Evolutionary conservation across 2,888 invertebrate genomes (phyloP).

Genomic region (Volucella zonaria): DNA sequence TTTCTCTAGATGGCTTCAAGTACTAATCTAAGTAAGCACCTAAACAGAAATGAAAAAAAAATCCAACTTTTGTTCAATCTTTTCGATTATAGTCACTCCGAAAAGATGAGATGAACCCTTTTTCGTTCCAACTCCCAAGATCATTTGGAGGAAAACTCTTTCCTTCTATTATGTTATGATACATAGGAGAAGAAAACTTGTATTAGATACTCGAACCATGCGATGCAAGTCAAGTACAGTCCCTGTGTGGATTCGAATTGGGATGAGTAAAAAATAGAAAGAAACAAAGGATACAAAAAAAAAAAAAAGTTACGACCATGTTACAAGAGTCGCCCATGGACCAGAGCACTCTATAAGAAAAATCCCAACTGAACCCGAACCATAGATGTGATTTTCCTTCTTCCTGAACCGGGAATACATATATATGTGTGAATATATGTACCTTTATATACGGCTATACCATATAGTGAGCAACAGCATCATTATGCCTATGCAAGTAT

Average conservation of each 20-base stretch:
- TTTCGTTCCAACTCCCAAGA: conserved; percentile 35
- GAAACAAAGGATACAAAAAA: conserved; percentile 32
- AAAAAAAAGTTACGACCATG: conserved; percentile 63
- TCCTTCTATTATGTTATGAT: conserved; percentile 30
- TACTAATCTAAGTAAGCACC: conserved; percentile 25
- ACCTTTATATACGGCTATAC: neutral
- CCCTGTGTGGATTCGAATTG: conserved; percentile 51
- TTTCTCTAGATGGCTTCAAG: conserved; percentile 53
- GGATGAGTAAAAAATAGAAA: conserved; percentile 48
- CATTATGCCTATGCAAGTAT: conserved; percentile 19
- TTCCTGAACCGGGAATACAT: conserved; percentile 43
- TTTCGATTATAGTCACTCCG: conserved; percentile 47
- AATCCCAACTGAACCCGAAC: conserved; percentile 11
- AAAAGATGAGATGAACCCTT: conserved; percentile 66
- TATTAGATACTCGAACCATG: conserved; percentile 56
- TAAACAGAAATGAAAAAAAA: conserved; percentile 14
- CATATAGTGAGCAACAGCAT: conserved; percentile 18
- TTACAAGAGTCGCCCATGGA: conserved; percentile 56
- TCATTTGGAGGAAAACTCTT: conserved; percentile 46
- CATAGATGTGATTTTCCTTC: conserved; percentile 60
- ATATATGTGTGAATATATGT: neutral
- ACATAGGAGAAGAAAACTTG: conserved; percentile 59
- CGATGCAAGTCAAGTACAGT: conserved; percentile 63
- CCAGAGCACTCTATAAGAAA: conserved; percentile 36
- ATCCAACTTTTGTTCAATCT: conserved; percentile 60